Evolutionary conservation across 2,113 vertebrate species (phyloP).

Genomic region (Ranitomeya variabilis): DNA sequence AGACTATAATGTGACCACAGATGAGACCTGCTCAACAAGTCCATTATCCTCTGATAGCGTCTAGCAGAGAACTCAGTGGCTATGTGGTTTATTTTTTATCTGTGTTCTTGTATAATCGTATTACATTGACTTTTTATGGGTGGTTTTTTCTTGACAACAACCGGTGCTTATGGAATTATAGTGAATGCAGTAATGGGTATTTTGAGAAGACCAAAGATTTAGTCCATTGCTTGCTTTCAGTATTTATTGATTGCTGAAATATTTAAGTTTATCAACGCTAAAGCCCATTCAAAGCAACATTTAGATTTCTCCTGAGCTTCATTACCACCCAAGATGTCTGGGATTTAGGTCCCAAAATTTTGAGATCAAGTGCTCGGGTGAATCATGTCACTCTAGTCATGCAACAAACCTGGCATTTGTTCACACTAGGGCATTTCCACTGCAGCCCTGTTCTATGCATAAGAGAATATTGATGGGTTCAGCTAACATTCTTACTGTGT

Average conservation of each 20-base stretch:
- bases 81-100: background rate
- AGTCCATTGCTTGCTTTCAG: background rate
- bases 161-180: background rate
- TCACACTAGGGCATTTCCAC: too few species aligned
- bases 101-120: background rate
- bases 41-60: background rate
- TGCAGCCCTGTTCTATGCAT: too few species aligned
- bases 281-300: background rate
- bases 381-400: too few species aligned
- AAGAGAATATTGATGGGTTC: too few species aligned
- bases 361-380: too few species aligned
- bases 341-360: too few species aligned
- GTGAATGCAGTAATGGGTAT: background rate
- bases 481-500: too few species aligned
- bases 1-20: background rate
- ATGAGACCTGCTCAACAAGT: background rate
- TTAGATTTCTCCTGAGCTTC: background rate
- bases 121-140: background rate
- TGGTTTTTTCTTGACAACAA: background rate
- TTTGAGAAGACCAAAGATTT: background rate
- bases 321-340: background rate
- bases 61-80: background rate
- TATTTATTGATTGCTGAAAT: background rate
- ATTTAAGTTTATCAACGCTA: background rate
- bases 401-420: too few species aligned